Conservation (phyloP, 1,140 invertebrate species). For the Proctacanthus coquilletti region DNA sequence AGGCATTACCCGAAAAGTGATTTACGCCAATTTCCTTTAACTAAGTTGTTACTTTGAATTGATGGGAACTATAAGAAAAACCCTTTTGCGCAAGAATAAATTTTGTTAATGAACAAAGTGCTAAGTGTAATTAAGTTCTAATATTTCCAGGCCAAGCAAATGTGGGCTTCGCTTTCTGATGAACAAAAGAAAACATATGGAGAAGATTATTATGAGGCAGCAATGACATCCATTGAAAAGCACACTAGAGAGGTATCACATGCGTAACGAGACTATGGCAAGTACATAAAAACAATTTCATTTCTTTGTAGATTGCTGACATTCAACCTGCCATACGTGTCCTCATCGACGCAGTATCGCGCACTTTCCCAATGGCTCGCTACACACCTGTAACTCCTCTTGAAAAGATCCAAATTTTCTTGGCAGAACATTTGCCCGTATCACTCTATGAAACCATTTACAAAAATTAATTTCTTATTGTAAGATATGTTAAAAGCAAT, state of each 20-base stretch:
- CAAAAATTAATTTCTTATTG: slow-evolving; percentile 1
- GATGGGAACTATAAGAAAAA: too few relatives aligned
- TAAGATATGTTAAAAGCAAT: background rate
- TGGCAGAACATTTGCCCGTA: slow-evolving; percentile 60
- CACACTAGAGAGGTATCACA: slow-evolving; percentile 45
- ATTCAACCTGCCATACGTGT: slow-evolving; percentile 51
- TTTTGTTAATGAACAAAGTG: too few relatives aligned
- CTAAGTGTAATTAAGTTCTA: background rate
- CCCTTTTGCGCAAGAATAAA: too few relatives aligned
- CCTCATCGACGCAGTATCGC: slow-evolving; percentile 53
- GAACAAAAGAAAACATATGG: slow-evolving; percentile 62
- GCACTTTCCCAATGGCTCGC: slow-evolving; percentile 61
- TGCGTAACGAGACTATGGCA: too few relatives aligned
- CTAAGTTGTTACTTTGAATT: too few relatives aligned
- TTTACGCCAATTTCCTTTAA: too few relatives aligned
- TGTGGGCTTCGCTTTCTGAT: slow-evolving; percentile 60
- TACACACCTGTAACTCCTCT: slow-evolving; percentile 61
- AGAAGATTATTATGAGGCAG: slow-evolving; percentile 63
- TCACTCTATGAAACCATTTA: slow-evolving; percentile 52
- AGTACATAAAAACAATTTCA: too few relatives aligned
- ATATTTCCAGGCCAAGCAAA: slow-evolving; percentile 45
- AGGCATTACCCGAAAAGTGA: too few relatives aligned
- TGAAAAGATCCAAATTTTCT: slow-evolving; percentile 59
- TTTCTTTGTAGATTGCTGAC: slow-evolving; percentile 45
- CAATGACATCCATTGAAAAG: slow-evolving; percentile 56